Evolutionary conservation across 2,113 vertebrate genomes (phyloP).

Genomic region (Poeciliopsis prolifica): DNA sequence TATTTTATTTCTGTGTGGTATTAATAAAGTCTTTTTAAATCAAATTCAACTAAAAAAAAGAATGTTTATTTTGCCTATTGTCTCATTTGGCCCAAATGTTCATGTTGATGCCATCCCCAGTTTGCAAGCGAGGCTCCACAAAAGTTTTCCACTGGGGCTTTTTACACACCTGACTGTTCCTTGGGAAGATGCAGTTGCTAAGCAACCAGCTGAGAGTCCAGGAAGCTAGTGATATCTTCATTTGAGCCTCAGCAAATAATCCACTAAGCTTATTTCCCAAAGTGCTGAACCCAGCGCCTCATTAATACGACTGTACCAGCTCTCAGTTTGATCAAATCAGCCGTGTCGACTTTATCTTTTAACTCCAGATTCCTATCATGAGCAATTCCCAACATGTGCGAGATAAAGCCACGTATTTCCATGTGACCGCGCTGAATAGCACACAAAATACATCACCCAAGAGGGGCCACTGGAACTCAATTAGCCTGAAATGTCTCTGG

Average conservation of each 20-base stretch:
- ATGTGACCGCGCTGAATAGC: too few species aligned
- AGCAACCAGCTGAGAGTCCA: slow-evolving; percentile 5
- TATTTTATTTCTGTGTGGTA: too few species aligned
- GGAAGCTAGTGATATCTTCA: not conserved
- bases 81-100: too few species aligned
- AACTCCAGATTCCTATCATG: not conserved
- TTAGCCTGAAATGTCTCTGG: slow-evolving; percentile 1
- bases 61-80: too few species aligned
- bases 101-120: too few species aligned
- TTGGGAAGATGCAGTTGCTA: not conserved
- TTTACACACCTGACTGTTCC: not conserved
- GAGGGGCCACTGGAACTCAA: not conserved
- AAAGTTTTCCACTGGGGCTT: not conserved
- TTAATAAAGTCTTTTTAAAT: too few species aligned
- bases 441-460: too few species aligned
- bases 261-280: not conserved
- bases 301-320: too few species aligned
- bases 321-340: not conserved
- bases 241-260: not conserved
- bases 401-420: not conserved
- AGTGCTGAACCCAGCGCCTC: not conserved
- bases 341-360: not conserved
- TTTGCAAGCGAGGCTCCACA: too few species aligned
- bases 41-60: too few species aligned
- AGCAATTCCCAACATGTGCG: not conserved